Evolutionary conservation across 2,797 vertebrate species (phyloP), one percentile per base, ranked within the genome.

Genomic region (Pyrocephalus nanus): DNA sequence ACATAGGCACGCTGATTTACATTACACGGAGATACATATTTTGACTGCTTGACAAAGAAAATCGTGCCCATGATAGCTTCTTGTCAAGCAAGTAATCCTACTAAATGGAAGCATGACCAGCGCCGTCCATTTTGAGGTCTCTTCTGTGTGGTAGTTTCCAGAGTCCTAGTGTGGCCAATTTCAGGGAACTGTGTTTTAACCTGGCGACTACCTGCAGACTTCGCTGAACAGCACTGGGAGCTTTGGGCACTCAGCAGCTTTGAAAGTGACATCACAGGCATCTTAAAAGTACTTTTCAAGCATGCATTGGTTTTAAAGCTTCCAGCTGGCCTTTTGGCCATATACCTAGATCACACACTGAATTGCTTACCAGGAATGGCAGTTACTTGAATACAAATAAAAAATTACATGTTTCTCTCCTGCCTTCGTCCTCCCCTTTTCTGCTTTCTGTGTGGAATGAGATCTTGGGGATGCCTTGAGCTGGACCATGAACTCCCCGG

Each of bases 11-110:
- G 7, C 73, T 86, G 86, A 76, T 93, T 88, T 75, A 42, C 82
- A 7, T 88, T 75, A 78, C 58, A 55, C 0, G 3, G 73, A 77
- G 42, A 78, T 90, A 48, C 12, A 4, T 86, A 91, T 92, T 96
- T 95, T 90, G 91, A 95, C 82, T 95, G 36, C 65, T 80, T 92
- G 79, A 95, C 67, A 82, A 93, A 89, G 91, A 85, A 95, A 92
- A 81, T 75, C 34, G 42, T 66, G 43, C 36, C 57, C 19, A 36
- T 2, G 1, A 90, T 69, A 89, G 75, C 70, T 88, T 80, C 54
- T 77, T 92, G 38, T 78, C 67, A 67, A 69, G 62, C 65, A 71
- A 69, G 60, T 75, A 83, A 81, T 85, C 62, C 58, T 89, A 13
- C 66, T 83, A 38, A 90, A 71, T 57, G 66, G 61, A 88, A 83